Base-by-base conservation (phyloP, 2,888 invertebrate species). In the Ectemnius lituratus region DNA sequence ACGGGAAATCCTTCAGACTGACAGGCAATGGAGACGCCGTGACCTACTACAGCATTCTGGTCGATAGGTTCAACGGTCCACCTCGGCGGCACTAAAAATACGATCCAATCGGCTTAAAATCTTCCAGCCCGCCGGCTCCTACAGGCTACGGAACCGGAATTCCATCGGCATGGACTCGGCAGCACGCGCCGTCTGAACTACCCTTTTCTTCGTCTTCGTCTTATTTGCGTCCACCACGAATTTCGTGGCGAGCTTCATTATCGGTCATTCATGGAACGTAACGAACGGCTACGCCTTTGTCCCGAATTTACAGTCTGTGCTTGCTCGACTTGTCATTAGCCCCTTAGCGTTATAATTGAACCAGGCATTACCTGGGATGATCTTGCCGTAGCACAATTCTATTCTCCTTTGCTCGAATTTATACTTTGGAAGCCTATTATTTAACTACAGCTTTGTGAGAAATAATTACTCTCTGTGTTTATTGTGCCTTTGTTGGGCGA, bases 1-100 rank as follows among this genome's bases (percentile, higher is more conserved):
- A 92, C 89, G 0, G 96, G 96, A 86, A 95, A 95, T 49, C 96
- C 96, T 65, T 94, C 94, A 11, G 96, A 95, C 87, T 94, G 94
- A 87, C 96, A 96, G 80, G 94, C 93, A 79, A 96, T 91, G 4
- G 93, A 92, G 69, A 95, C 92, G 2, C 94, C 91, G 85, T 95
- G 94, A 46, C 96, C 96, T 64, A 95, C 94, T 80, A 95, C 92
- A 61, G 95, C 94, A 67, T 94, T 94, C 82, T 94, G 94, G 88
- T 96, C 95, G 87, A 93, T 93, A 11, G 95, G 95, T 87, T 96
- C 95, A 85, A 94, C 91, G 69, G 94, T 92, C 94, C 95, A 95
- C 86, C 95, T 94, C 5, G 96, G 95, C 20, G 96, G 96, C 78
- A 96, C 96, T 96, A 90, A 89, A 90, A 91, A 86, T 84, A 84